Conservation (phyloP, 2,113 vertebrate genomes). For the Festucalex cinctus region DNA sequence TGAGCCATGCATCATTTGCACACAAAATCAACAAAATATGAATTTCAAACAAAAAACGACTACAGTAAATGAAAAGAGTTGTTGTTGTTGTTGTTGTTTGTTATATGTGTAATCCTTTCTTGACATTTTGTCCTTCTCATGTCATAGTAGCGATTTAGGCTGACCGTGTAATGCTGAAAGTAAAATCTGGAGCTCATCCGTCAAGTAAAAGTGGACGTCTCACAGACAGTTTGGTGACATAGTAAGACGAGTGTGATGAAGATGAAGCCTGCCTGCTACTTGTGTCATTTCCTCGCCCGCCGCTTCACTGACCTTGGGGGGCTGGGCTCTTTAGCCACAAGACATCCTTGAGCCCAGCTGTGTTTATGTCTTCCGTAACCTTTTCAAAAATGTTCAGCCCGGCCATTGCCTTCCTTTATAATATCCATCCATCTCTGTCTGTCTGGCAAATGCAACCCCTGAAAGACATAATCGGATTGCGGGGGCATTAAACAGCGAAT, state of each 20-base stretch:
- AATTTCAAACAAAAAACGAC: too few species aligned
- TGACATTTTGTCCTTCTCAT: background rate
- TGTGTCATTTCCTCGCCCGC: constrained; percentile 40
- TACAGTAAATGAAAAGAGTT: too few species aligned
- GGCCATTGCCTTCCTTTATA: constrained; percentile 50
- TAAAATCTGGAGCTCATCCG: constrained; percentile 14
- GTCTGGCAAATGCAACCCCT: constrained; percentile 25
- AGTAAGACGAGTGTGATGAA: constrained; percentile 7
- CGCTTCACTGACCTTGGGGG: constrained; percentile 49
- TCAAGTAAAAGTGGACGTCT: constrained; percentile 21
- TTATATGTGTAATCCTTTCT: background rate
- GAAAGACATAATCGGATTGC: constrained; percentile 72
- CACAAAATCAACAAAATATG: too few species aligned
- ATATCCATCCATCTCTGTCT: constrained; percentile 71
- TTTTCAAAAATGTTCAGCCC: constrained; percentile 58
- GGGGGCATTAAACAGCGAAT: constrained; percentile 67
- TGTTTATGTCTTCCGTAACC: constrained; percentile 64
- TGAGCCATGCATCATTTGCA: too few species aligned
- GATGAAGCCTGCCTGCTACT: constrained; percentile 19
- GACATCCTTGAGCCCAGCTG: constrained; percentile 39
- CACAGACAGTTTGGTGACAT: constrained; percentile 1
- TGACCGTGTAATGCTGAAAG: constrained; percentile 5
- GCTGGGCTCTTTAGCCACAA: constrained; percentile 46
- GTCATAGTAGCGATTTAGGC: constrained; percentile 15
- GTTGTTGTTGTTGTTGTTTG: too few species aligned